Evolutionary conservation across 2,797 vertebrate genomes (phyloP).

Genomic region (Melanotaenia nigrans): DNA sequence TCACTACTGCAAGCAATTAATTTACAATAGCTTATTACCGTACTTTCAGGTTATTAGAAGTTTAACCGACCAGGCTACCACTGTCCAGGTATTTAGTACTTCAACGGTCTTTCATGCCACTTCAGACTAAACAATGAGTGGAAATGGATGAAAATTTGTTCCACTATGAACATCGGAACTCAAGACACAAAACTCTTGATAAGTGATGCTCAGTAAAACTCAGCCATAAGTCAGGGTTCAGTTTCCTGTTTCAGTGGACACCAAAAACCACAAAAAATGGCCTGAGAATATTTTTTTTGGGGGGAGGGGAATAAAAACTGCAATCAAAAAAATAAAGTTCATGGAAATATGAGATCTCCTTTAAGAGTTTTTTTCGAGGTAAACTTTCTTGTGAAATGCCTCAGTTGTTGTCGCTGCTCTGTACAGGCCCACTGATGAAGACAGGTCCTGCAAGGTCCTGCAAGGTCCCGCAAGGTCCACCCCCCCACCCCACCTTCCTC

Average conservation of each 20-base stretch:
- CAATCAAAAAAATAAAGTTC: conserved; percentile 50
- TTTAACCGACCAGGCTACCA: conserved; percentile 63
- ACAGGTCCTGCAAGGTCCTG: conserved; percentile 58
- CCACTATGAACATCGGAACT: conserved; percentile 50
- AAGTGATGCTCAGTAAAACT: conserved; percentile 57
- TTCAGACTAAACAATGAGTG: conserved; percentile 60
- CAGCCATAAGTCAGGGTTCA: conserved; percentile 39
- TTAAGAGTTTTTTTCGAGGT: conserved; percentile 80
- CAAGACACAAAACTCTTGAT: conserved; percentile 55
- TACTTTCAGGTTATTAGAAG: conserved; percentile 62
- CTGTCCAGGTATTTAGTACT: conserved; percentile 59
- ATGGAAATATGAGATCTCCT: conserved; percentile 73
- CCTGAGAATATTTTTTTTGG: conserved; percentile 28
- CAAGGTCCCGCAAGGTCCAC: conserved; percentile 60
- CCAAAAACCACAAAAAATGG: conserved; percentile 55
- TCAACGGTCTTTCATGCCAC: conserved; percentile 64
- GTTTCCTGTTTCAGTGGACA: conserved; percentile 43
- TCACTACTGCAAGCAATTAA: conserved; percentile 81
- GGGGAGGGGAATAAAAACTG: conserved; percentile 23
- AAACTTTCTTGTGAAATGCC: conserved; percentile 80
- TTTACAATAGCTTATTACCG: conserved; percentile 71
- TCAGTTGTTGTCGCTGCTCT: conserved; percentile 52
- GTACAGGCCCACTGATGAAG: conserved; percentile 48
- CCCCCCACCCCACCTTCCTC: conserved; percentile 10
- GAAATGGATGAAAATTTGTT: conserved; percentile 50